A percentile compares a stretch with the other conserved stretches of the same genome.
phyloP scores from a whole-genome alignment of 2,888 invertebrate genomes.

The Teleiodes luculella region DNA sequence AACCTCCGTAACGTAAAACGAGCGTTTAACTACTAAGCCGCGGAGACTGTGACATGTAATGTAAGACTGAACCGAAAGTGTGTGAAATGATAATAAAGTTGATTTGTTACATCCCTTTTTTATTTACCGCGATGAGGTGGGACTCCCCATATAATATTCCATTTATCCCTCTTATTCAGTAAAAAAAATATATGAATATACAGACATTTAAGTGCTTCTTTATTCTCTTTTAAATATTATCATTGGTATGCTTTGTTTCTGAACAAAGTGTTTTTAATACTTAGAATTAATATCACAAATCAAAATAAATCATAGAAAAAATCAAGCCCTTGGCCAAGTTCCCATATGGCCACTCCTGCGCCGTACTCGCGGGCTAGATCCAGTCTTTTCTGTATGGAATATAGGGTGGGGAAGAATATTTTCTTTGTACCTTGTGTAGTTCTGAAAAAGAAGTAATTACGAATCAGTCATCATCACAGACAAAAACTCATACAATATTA shows the following conservation, averaged over 20 bases:
- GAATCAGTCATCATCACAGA: no score
- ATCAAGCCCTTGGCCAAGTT: slow-evolving; percentile 96
- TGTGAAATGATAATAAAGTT: neutral
- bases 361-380: slow-evolving; percentile 88
- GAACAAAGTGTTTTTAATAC: slow-evolving; percentile 36
- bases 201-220: no score
- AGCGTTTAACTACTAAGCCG: no score
- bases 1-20: no score
- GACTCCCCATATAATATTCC: no score
- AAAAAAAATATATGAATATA: no score
- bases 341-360: slow-evolving; percentile 95
- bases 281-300: slow-evolving; percentile 63
- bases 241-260: no score
- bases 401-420: slow-evolving; percentile 93
- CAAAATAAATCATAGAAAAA: slow-evolving; percentile 91
- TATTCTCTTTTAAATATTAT: no score
- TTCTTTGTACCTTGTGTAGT: slow-evolving; percentile 83
- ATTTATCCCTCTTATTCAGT: no score
- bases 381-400: slow-evolving; percentile 88
- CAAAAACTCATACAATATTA: no score
- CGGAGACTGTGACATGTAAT: neutral
- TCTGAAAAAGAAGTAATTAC: slow-evolving; percentile 58
- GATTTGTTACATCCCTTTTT: neutral
- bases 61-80: neutral
- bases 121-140: no score